Base-by-base conservation (phyloP, 2,888 invertebrate species). In the Caenorhabditis sulstoni region DNA sequence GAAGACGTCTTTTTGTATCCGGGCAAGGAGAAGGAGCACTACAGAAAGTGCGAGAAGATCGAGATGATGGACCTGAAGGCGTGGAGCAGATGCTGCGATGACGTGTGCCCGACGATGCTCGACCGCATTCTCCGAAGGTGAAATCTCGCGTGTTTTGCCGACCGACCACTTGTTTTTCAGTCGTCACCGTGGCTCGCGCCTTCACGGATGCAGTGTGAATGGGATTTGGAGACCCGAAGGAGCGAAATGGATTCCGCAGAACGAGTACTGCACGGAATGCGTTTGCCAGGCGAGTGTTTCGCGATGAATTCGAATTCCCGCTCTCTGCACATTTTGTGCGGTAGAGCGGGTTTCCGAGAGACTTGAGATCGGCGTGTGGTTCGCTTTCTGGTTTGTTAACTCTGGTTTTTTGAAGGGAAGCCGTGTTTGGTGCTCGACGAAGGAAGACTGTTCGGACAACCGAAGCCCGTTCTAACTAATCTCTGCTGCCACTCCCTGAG, bases 361-460 rank as follows among this genome's bases (percentile, higher is more conserved):
- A n/a, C n/a, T n/a, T n/a, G n/a, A n/a, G n/a, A n/a, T 7, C 7
- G 29, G 4, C 29, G 29, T 29, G 29, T 29, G 29, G 29, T 29
- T 7, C 3, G 29, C 29, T 29, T 29, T 7, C 3, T 29, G 29
- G 29, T 29, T 29, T 29, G 3, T 29, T 29, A 7, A 3, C 29
- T 29, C 29, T 7, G 29, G 7, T 5, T 29, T 22, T 39, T 67
- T 71, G 11, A 59, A 76, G 71, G 76, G 76, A 61, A 76, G 76
- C 66, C 71, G 80, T 52, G 76, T 80, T 44, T 80, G 80, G 80
- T 80, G 80, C 55, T 61, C 76, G 1, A 64, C 64, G 1, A 80
- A 80, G 61, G 80, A 80, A 47, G 80, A 80, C 53, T 80, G 80
- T 45, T 79, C 79, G 8, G 79, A 79, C 41, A 79, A 68, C 14